Evolutionary conservation across 2,888 invertebrate genomes (phyloP), one percentile per base, ranked within the genome.

Genomic region (Ceramica pisi): DNA sequence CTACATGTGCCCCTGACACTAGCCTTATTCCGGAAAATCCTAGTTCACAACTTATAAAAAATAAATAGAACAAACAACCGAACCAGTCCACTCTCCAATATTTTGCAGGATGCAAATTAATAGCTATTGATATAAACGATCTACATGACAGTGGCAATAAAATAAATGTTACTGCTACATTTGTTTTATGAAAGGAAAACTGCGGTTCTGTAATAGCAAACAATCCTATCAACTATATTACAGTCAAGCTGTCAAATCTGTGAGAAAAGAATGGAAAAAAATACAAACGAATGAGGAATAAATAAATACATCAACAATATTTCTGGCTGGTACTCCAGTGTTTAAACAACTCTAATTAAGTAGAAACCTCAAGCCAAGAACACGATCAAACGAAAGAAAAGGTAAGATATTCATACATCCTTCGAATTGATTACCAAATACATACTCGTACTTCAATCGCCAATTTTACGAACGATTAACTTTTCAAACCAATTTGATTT

Each of bases 81-180:
- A 14, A 26, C 21, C n/a, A 14, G 7, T 66, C 16, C 12, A 46
- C 48, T 26, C 9, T 57, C 7, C 16, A 65, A 65, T 56, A 57
- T 51, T 46, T 51, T 21, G 19, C 21, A 31, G 19, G 9, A 59
- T 59, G 57, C 23, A 35, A 72, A 57, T 50, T 75, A 57, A 75
- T 57, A 21, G 6, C 35, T 51, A 75, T 35, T 44, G 66, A 50
- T 21, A 44, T 41, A 67, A 26, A 57, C 44, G 44, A 26, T 75
- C 67, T 35, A 75, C 26, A 26, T 75, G 19, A 67, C 19, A 57
- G 3, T 19, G 12, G 76, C 21, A 59, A 51, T 72, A 59, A 76
- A 72, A 21, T 10, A 21, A 75, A 75, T 72, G 12, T 67, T 57
- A 67, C 57, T 67, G 38, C 50, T 21, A 75, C 44, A 72, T 67